These are phyloP conservation scores for Chauna torquata DNA, from an alignment of 2,113 vertebrate species.

Conservation along the genomic window DNA sequence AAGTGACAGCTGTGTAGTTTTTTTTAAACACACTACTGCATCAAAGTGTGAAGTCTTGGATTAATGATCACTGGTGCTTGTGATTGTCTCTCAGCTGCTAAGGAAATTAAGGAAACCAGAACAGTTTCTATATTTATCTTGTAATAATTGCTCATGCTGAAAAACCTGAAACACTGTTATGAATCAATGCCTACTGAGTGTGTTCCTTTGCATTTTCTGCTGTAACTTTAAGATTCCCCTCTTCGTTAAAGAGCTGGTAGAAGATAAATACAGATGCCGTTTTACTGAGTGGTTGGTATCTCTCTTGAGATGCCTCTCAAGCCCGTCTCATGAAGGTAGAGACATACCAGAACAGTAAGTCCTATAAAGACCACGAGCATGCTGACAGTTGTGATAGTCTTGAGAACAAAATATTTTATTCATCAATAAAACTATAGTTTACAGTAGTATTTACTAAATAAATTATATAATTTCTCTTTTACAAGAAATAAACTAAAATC, in stretches of 20 bases:
- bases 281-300: not conserved
- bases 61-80: not conserved
- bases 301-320: not conserved
- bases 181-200: not conserved
- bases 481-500: conserved; percentile 85
- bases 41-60: accelerated
- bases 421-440: conserved; percentile 88
- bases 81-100: not conserved
- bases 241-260: not conserved
- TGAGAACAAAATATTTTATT: conserved; percentile 88
- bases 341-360: not conserved
- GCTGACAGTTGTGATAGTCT: conserved; percentile 34
- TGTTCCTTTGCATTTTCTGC: not conserved
- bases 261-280: not conserved
- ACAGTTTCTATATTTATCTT: not conserved
- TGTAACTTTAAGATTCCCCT: not conserved
- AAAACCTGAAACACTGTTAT: not conserved
- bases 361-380: not conserved
- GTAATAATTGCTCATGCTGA: not conserved
- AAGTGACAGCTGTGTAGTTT: not conserved
- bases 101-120: not conserved
- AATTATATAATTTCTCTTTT: conserved; percentile 88
- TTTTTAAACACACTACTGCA: not conserved
- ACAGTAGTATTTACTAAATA: conserved; percentile 89
- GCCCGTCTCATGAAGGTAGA: not conserved